These are phyloP conservation scores for Heterohyrax brucei DNA, from an alignment of 2,797 vertebrate species.

Conservation along the genomic window DNA sequence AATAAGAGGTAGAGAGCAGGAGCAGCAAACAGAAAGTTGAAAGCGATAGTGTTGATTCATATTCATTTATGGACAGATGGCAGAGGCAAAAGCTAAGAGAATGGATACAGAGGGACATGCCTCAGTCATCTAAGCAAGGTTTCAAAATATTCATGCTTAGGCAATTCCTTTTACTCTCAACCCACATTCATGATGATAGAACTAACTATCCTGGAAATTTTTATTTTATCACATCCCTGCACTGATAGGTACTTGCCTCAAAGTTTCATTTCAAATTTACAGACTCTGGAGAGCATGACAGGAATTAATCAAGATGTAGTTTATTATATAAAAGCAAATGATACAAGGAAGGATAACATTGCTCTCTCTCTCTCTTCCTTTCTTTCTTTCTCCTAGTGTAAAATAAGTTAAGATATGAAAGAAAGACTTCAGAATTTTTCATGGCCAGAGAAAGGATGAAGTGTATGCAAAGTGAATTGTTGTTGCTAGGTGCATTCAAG, in stretches of 20 bases:
- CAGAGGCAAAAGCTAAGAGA: not conserved
- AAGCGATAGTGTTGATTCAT: not conserved
- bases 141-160: not conserved
- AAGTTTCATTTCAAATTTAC: not conserved
- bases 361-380: not conserved
- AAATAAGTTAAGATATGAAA: not conserved
- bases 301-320: not conserved
- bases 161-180: not conserved
- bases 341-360: not conserved
- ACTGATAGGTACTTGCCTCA: not conserved
- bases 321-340: conserved; percentile 3
- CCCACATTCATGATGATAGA: not conserved
- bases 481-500: no score
- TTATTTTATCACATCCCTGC: not conserved
- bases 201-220: not conserved
- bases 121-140: not conserved
- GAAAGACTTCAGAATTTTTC: not conserved
- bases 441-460: not conserved
- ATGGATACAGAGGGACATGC: not conserved
- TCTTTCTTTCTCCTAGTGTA: not conserved
- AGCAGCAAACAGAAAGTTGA: not conserved
- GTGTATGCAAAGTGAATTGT: not conserved
- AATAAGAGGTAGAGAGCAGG: not conserved
- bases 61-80: not conserved
- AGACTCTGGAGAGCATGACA: not conserved